A percentile compares a stretch with the other conserved stretches of the same genome.
Conservation (phyloP, 2,888 invertebrate species). For the Nymphalis urticae region DNA sequence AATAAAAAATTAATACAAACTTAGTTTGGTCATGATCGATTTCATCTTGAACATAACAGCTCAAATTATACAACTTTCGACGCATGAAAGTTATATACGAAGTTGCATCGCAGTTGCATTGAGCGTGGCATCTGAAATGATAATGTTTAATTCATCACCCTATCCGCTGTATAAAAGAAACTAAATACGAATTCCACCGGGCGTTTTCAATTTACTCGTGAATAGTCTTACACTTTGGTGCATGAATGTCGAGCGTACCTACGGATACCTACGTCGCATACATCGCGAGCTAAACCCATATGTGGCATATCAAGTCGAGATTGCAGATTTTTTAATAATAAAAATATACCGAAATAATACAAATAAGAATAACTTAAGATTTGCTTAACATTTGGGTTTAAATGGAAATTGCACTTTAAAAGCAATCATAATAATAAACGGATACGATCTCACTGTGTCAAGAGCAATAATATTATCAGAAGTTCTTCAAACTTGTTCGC, state of each 20-base stretch:
- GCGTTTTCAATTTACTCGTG: slow-evolving; percentile 29
- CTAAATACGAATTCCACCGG: slow-evolving; percentile 22
- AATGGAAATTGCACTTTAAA: neutral
- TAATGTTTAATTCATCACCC: slow-evolving; percentile 26
- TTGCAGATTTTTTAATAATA: slow-evolving; percentile 29
- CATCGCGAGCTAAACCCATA: slow-evolving; percentile 12
- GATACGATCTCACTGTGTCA: neutral
- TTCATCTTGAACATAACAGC: slow-evolving; percentile 17
- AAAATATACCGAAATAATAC: slow-evolving; percentile 1
- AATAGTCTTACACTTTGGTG: slow-evolving; percentile 24
- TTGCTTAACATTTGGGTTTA: neutral
- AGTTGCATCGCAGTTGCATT: slow-evolving; percentile 16
- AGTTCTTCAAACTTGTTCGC: neutral
- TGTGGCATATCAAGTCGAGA: slow-evolving; percentile 19
- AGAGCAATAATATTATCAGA: neutral
- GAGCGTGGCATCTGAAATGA: slow-evolving; percentile 27
- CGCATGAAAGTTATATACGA: slow-evolving; percentile 25
- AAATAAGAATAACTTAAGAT: neutral
- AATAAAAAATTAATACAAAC: slow-evolving; percentile 15
- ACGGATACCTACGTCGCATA: slow-evolving; percentile 5
- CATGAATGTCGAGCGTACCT: slow-evolving; percentile 17
- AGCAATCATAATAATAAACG: neutral
- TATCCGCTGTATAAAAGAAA: slow-evolving; percentile 22
- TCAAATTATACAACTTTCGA: slow-evolving; percentile 27
- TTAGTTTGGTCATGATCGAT: slow-evolving; percentile 28